Evolutionary conservation across 2,888 invertebrate species (phyloP).

Genomic region (Pheosia tremula): DNA sequence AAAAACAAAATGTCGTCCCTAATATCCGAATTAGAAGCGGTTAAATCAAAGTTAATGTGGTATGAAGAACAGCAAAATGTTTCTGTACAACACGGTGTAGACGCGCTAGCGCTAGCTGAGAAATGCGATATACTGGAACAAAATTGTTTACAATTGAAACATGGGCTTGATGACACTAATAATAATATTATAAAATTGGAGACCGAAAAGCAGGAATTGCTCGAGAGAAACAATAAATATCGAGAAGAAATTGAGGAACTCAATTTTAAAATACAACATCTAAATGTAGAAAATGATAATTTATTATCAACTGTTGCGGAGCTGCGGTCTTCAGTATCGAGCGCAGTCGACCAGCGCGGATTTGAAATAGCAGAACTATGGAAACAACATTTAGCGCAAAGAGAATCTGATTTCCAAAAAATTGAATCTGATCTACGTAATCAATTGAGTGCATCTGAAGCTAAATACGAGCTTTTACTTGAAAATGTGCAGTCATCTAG

Average conservation of each 20-base stretch:
- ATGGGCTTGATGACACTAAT: conserved; percentile 65
- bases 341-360: conserved; percentile 87
- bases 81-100: conserved; percentile 20
- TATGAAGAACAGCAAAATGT: conserved; percentile 40
- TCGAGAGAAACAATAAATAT: conserved; percentile 43
- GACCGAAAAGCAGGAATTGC: conserved; percentile 48
- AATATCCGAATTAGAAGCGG: conserved; percentile 48
- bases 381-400: conserved; percentile 87
- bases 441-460: conserved; percentile 80
- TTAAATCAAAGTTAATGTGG: conserved; percentile 39
- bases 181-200: conserved; percentile 64
- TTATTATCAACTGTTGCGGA: conserved; percentile 75
- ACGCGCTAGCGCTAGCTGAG: conserved; percentile 45
- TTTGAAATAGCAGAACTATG: conserved; percentile 88
- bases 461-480: conserved; percentile 74
- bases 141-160: conserved; percentile 53
- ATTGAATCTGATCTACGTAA: conserved; percentile 77
- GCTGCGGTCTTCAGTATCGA: conserved; percentile 73
- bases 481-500: conserved; percentile 75
- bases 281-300: conserved; percentile 75
- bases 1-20: conserved; percentile 45
- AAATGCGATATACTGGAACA: conserved; percentile 55
- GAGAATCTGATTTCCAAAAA: conserved; percentile 85
- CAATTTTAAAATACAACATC: conserved; percentile 59
- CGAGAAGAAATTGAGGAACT: conserved; percentile 59